Evolutionary conservation across 2,888 invertebrate species (phyloP).

Genomic region (Nymphalis urticae): DNA sequence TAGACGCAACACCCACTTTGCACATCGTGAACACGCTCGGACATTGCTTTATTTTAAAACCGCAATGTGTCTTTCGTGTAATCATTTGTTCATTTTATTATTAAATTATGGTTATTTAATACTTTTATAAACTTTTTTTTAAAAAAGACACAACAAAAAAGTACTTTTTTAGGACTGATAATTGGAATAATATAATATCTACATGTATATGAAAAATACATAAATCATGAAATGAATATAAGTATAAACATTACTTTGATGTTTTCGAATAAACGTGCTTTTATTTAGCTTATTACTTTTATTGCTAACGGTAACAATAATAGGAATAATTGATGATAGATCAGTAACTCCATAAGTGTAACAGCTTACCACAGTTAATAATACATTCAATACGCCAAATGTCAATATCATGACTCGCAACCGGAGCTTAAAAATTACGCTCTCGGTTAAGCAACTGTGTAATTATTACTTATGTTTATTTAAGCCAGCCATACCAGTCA

Average conservation of each 20-base stretch:
- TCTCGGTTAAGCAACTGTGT: slow-evolving; percentile 35
- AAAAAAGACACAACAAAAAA: no score
- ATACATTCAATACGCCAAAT: slow-evolving; percentile 16
- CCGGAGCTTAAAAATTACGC: slow-evolving; percentile 21
- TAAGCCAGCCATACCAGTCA: slow-evolving; percentile 24
- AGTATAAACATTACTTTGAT: no score
- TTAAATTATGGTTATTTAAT: background rate
- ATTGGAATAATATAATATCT: no score
- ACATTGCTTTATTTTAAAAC: slow-evolving; percentile 35
- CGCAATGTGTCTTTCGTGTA: slow-evolving; percentile 35
- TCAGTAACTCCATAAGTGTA: slow-evolving; percentile 2
- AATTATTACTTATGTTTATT: slow-evolving; percentile 32
- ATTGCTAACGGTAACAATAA: slow-evolving; percentile 1
- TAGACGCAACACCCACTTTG: slow-evolving; percentile 47
- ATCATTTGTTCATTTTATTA: slow-evolving; percentile 24
- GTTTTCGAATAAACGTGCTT: no score
- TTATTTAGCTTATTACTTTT: no score
- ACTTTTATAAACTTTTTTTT: background rate
- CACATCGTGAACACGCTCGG: slow-evolving; percentile 43
- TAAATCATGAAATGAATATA: no score
- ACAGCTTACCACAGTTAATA: slow-evolving; percentile 2
- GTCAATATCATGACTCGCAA: slow-evolving; percentile 23
- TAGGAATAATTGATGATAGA: slow-evolving; percentile 2
- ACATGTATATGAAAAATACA: no score
- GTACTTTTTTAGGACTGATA: no score